A percentile compares a stretch with the other conserved stretches of the same genome.
These are phyloP conservation scores for Orchesella flavescens DNA, from an alignment of 2,888 invertebrate genomes.

Conservation along the genomic window DNA sequence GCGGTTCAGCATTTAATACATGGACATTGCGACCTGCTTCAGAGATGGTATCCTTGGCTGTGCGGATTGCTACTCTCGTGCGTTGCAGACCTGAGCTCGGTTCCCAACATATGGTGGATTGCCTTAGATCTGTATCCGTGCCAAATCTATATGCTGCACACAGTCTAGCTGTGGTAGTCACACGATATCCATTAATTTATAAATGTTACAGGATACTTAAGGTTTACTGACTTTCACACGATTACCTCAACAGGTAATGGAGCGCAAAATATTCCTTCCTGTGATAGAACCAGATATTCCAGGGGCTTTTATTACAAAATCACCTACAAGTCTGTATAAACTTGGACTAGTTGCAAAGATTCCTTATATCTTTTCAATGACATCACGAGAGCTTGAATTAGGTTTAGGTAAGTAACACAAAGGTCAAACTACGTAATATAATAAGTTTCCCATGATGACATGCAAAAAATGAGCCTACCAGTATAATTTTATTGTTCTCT, in stretches of 20 bases:
- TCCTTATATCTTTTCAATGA: slow-evolving; percentile 61
- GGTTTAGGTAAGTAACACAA: slow-evolving; percentile 49
- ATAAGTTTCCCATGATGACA: not conserved
- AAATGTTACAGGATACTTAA: too few species aligned
- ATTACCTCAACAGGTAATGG: slow-evolving; percentile 44
- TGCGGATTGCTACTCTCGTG: slow-evolving; percentile 49
- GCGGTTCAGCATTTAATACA: slow-evolving; percentile 56
- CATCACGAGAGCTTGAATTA: slow-evolving; percentile 60
- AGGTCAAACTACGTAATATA: not conserved
- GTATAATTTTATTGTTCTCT: not conserved
- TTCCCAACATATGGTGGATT: slow-evolving; percentile 59
- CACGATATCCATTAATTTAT: too few species aligned
- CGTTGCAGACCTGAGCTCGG: slow-evolving; percentile 55
- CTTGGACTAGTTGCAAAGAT: slow-evolving; percentile 50
- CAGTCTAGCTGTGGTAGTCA: too few species aligned
- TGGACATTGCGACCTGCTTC: slow-evolving; percentile 51
- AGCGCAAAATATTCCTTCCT: slow-evolving; percentile 59
- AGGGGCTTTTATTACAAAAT: slow-evolving; percentile 57
- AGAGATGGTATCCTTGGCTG: slow-evolving; percentile 51
- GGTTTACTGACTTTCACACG: not conserved
- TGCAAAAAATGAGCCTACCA: not conserved
- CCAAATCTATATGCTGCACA: slow-evolving; percentile 45
- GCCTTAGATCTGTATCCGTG: slow-evolving; percentile 36
- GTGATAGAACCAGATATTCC: slow-evolving; percentile 61
- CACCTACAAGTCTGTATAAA: slow-evolving; percentile 53